Percentiles rank a stretch among this genome's conserved stretches.
phyloP scores from a whole-genome alignment of 2,888 invertebrate genomes.

The Sinentomon sp. region DNA sequence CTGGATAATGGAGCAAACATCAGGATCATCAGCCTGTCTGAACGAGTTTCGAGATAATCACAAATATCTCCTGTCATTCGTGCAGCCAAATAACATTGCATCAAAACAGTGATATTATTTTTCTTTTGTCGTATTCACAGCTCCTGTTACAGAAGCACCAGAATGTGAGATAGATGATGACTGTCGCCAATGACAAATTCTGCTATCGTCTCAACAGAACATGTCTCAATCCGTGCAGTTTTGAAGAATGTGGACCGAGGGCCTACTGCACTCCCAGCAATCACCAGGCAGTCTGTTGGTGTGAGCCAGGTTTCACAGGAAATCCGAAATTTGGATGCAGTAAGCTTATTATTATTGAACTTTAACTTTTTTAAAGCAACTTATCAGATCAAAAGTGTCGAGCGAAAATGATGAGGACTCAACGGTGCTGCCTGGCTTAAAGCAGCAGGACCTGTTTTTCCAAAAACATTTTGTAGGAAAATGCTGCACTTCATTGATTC shows the following conservation, averaged over 20 bases:
- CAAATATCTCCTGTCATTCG: too few relatives aligned
- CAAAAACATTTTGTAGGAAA: too few relatives aligned
- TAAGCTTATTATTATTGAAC: slow-evolving; percentile 22
- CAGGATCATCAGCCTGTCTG: too few relatives aligned
- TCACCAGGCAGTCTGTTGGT: slow-evolving; percentile 47
- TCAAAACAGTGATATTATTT: slow-evolving; percentile 13
- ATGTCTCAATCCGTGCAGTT: slow-evolving; percentile 50
- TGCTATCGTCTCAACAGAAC: slow-evolving; percentile 38
- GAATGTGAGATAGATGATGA: slow-evolving; percentile 41
- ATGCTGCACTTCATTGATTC: too few relatives aligned
- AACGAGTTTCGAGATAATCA: too few relatives aligned
- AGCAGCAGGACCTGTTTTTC: too few relatives aligned
- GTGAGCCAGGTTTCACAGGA: slow-evolving; percentile 44
- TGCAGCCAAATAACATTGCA: too few relatives aligned
- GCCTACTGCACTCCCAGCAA: slow-evolving; percentile 48
- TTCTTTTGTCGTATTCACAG: slow-evolving; percentile 10
- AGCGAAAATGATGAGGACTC: too few relatives aligned
- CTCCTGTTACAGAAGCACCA: slow-evolving; percentile 17
- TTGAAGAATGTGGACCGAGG: slow-evolving; percentile 41
- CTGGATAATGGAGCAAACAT: too few relatives aligned
- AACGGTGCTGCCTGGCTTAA: too few relatives aligned
- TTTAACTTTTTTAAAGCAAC: too few relatives aligned
- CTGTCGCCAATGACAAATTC: slow-evolving; percentile 44
- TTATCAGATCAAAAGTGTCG: too few relatives aligned
- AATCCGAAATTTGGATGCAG: slow-evolving; percentile 46